Conservation (phyloP, 2,113 vertebrate species). For the Progne subis region DNA sequence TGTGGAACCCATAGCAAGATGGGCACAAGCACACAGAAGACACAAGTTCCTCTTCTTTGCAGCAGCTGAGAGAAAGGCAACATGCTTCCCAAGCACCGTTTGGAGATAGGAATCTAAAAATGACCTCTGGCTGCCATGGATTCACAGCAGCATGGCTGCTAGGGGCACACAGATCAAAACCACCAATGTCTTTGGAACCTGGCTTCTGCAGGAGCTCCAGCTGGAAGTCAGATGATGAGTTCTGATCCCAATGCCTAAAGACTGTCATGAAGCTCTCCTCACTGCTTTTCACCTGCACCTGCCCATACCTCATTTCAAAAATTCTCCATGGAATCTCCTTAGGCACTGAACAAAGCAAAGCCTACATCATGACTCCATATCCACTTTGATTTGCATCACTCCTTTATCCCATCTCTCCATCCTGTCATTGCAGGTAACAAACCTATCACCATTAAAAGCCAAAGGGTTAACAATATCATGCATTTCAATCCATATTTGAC, state of each 20-base stretch:
- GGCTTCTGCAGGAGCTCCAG: neutral
- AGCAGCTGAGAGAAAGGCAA: neutral
- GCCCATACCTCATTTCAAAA: neutral
- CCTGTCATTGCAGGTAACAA: neutral
- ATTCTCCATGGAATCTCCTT: neutral
- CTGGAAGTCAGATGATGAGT: neutral
- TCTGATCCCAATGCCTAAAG: neutral
- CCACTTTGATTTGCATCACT: neutral
- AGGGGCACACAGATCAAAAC: neutral
- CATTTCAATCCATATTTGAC: neutral
- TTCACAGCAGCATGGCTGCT: neutral
- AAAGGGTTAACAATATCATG: neutral
- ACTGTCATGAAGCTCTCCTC: neutral
- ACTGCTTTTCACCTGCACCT: neutral
- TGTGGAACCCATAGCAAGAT: neutral
- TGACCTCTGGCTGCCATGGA: neutral
- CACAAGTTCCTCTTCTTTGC: neutral
- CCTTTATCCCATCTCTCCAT: neutral
- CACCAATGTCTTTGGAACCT: neutral
- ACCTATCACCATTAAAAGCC: neutral
- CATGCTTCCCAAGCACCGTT: neutral
- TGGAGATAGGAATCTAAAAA: neutral
- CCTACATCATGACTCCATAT: neutral
- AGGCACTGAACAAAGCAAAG: neutral
- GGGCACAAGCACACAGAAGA: neutral